A percentile compares a stretch with the other conserved stretches of the same genome.
Conservation (phyloP, 2,113 vertebrate species). For the Falco punctatus region DNA sequence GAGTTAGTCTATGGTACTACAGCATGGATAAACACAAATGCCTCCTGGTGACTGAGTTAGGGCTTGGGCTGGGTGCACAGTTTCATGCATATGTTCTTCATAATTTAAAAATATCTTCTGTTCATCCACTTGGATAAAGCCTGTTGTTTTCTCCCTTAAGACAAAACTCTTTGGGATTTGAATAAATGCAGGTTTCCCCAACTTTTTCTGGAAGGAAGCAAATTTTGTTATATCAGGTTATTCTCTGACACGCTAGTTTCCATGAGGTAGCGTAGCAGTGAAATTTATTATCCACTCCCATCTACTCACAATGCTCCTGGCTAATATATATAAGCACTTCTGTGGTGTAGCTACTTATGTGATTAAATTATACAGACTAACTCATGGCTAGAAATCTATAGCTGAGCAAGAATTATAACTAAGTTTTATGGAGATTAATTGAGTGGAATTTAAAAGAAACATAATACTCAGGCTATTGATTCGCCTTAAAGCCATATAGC, state of each 20-base stretch:
- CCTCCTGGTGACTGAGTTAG: too few species aligned
- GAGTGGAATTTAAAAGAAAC: not conserved
- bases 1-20: too few species aligned
- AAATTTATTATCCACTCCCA: not conserved
- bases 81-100: too few species aligned
- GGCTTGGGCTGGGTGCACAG: too few species aligned
- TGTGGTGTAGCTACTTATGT: not conserved
- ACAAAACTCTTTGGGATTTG: not conserved
- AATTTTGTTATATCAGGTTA: not conserved
- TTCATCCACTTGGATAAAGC: too few species aligned
- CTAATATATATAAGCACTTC: accelerated
- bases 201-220: not conserved
- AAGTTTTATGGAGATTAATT: not conserved
- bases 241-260: not conserved
- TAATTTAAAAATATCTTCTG: too few species aligned
- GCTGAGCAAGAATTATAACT: not conserved
- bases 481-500: not conserved
- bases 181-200: not conserved
- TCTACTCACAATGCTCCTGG: not conserved
- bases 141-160: not conserved
- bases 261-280: not conserved
- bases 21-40: too few species aligned
- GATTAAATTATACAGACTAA: not conserved
- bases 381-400: not conserved
- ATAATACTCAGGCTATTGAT: not conserved